Percentiles rank a stretch among this genome's conserved stretches.
These are phyloP conservation scores for Glaucopsyche alexis DNA, from an alignment of 2,888 invertebrate species.

Conservation along the genomic window DNA sequence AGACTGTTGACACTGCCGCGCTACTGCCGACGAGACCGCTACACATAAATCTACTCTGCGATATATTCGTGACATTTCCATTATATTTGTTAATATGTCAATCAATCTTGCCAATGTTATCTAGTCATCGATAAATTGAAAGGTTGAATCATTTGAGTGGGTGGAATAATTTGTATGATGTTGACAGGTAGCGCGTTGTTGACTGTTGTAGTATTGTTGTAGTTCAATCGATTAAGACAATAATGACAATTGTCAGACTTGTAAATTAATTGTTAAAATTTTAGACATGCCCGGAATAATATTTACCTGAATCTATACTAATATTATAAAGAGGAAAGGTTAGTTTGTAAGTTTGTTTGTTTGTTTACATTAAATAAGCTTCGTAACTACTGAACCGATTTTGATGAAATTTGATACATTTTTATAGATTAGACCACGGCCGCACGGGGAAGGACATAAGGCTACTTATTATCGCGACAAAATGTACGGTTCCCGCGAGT, in stretches of 20 bases:
- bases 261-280: neutral
- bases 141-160: constrained; percentile 27
- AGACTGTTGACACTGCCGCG: constrained; percentile 38
- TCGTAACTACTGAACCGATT: no score
- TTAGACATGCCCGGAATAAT: no score
- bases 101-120: constrained; percentile 52
- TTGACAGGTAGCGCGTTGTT: constrained; percentile 22
- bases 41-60: constrained; percentile 56
- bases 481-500: no score
- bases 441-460: no score
- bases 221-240: constrained; percentile 1
- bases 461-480: no score
- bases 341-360: no score
- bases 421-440: no score
- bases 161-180: constrained; percentile 21
- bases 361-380: no score
- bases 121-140: constrained; percentile 36
- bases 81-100: constrained; percentile 62
- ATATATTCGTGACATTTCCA: constrained; percentile 64
- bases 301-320: no score
- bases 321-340: no score
- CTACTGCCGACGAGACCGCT: constrained; percentile 48
- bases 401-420: no score
- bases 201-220: no score
- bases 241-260: neutral